phyloP scores from a whole-genome alignment of 2,888 invertebrate species.

The Drosophila greeni region DNA sequence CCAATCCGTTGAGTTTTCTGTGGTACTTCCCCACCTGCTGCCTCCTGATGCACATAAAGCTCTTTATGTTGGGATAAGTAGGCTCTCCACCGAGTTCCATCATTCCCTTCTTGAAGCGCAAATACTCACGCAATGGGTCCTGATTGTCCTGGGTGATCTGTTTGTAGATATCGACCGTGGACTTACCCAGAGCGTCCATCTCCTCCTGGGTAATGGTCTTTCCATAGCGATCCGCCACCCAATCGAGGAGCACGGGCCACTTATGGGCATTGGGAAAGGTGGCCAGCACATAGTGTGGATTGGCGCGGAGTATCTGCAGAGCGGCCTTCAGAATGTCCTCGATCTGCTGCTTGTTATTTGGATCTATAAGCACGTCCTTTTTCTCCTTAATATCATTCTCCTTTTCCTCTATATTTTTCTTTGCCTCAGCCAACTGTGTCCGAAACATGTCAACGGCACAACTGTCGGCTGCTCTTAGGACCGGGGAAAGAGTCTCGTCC shows the following conservation, averaged over 20 bases:
- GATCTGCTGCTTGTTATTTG: constrained; percentile 48
- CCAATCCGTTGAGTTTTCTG: constrained; percentile 30
- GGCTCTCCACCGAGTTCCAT: too few species aligned
- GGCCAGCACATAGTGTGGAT: constrained; percentile 67
- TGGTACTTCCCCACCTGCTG: constrained; percentile 12
- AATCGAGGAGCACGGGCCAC: constrained; percentile 60
- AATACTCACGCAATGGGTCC: too few species aligned
- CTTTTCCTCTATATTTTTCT: not conserved
- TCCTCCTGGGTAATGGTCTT: constrained; percentile 43
- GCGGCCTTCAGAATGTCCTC: constrained; percentile 47
- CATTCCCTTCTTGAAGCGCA: not conserved
- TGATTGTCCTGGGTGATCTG: not conserved
- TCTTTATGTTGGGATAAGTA: constrained; percentile 2
- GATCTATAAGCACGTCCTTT: constrained; percentile 48
- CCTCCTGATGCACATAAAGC: not conserved
- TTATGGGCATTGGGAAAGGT: constrained; percentile 66
- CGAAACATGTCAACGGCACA: constrained; percentile 22
- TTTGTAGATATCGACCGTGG: constrained; percentile 17
- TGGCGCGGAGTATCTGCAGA: constrained; percentile 46
- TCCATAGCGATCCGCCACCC: constrained; percentile 64
- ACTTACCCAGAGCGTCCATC: constrained; percentile 28
- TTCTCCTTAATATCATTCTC: not conserved
- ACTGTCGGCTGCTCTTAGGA: constrained; percentile 5
- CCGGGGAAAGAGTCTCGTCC: not conserved
- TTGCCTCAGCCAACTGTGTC: not conserved